Evolutionary conservation across 2,113 vertebrate genomes (phyloP), one percentile per base, ranked within the genome.

Genomic region (Entomyzon cyanotis): DNA sequence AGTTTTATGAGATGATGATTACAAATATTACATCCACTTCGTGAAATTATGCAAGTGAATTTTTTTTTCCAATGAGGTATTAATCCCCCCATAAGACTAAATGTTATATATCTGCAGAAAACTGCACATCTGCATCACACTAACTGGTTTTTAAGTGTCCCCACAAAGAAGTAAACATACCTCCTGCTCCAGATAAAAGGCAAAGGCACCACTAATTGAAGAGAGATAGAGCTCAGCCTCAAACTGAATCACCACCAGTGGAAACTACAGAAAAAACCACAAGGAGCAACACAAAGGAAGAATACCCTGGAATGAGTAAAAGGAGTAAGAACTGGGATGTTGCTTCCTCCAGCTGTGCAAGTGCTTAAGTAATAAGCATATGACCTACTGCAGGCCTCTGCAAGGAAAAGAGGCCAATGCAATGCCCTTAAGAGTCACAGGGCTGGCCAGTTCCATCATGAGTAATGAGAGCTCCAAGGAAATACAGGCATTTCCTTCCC

Each of bases 401-500:
- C 58, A 69, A 62, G 77, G 63, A 59, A 60, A 46, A 56, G 55
- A 71, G 60, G 50, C 77, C 74, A 63, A 11, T 0, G 2, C 47
- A 86, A 24, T 56, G 89, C 50, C 86, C 71, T 88, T 35, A 31
- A 21, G 49, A 50, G 56, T 81, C 90, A 87, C 65, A 91, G 59
- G 87, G 59, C 75, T 85, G 53, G 86, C 68, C 70, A 55, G 37
- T 28, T 60, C 81, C 73, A 63, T 3, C n/a, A 8, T 6, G 24
- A 91, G 44, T 39, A 89, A 96, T 5, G 19, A 84, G 28, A 82
- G 44, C 50, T 74, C 83, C 91, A 75, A 83, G 63, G 44, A 92
- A 95, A 84, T 3, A 50, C 35, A 74, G 68, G 47, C 86, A 89
- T 82, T 93, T 88, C 93, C 93, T 92, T 94, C 77, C 63, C 84